Conservation (phyloP, 2,797 vertebrate genomes). For the Epinephelus malabaricus region DNA sequence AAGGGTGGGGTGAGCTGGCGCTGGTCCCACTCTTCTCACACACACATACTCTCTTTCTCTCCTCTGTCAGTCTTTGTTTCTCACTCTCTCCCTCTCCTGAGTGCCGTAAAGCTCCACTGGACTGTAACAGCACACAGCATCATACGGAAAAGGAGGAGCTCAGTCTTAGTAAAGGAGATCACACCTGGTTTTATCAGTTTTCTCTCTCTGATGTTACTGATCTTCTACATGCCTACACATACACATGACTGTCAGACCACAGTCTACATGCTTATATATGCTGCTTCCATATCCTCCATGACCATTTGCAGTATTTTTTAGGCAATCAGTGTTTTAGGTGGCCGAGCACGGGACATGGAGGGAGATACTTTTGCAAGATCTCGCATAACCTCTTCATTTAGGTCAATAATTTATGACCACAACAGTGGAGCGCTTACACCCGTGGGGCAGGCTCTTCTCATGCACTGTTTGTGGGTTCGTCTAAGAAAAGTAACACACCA, state of each 20-base stretch:
- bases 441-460: too few relatives aligned
- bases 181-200: constrained; percentile 46
- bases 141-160: constrained; percentile 45
- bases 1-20: constrained; percentile 86
- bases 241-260: background rate
- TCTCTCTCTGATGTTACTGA: constrained; percentile 8
- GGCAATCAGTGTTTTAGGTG: background rate
- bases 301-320: constrained; percentile 4
- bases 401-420: too few relatives aligned
- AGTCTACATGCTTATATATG: background rate
- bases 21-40: constrained; percentile 67
- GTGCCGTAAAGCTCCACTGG: constrained; percentile 59
- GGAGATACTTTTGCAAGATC: too few relatives aligned
- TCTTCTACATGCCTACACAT: background rate
- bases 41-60: constrained; percentile 33
- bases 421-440: too few relatives aligned
- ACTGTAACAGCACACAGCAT: constrained; percentile 58
- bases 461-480: too few relatives aligned
- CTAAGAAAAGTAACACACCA: too few relatives aligned
- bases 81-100: constrained; percentile 47
- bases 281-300: background rate
- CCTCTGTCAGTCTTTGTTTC: constrained; percentile 44
- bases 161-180: constrained; percentile 27
- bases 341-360: too few relatives aligned
- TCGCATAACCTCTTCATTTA: too few relatives aligned